Evolutionary conservation across 92 coral and sea anemone species (phyloP).

Genomic region (Phenganax stokvisi): DNA sequence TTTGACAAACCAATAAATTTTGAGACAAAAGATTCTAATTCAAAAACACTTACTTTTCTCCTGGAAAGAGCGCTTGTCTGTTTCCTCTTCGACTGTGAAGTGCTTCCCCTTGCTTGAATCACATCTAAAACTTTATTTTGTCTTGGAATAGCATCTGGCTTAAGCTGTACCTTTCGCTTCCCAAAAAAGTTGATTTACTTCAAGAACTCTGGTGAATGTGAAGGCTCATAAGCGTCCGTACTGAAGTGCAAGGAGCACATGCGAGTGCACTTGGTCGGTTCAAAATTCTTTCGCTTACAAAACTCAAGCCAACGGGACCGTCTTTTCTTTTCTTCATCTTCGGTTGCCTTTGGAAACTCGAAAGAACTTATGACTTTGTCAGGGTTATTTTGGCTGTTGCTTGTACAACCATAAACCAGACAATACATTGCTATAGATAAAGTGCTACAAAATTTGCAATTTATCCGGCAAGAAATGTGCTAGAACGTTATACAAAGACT

Average conservation of each 20-base stretch:
- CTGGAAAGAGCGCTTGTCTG: background rate
- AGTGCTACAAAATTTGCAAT: background rate
- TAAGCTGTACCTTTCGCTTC: background rate
- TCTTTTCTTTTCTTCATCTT: conserved; percentile 7
- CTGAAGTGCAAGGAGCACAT: conserved; percentile 28
- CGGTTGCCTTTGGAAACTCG: conserved; percentile 9
- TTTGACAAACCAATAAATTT: too few species aligned
- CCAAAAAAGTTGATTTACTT: background rate
- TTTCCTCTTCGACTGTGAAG: background rate
- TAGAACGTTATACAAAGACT: background rate
- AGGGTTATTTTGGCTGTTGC: background rate
- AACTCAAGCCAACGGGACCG: conserved; percentile 6
- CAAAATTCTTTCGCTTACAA: conserved; percentile 14
- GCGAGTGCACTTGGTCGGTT: conserved; percentile 2
- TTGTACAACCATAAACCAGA: background rate
- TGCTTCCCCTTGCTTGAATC: background rate
- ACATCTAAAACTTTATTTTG: background rate
- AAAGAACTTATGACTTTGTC: background rate
- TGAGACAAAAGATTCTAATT: background rate
- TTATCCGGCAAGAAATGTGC: background rate
- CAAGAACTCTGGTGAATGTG: conserved; percentile 15
- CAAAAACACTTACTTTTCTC: conserved; percentile 4
- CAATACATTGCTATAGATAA: background rate
- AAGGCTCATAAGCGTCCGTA: conserved; percentile 8
- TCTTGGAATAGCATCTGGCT: conserved; percentile 12